phyloP scores from a whole-genome alignment of 2,888 invertebrate species.

The Odontocolon sp. region DNA sequence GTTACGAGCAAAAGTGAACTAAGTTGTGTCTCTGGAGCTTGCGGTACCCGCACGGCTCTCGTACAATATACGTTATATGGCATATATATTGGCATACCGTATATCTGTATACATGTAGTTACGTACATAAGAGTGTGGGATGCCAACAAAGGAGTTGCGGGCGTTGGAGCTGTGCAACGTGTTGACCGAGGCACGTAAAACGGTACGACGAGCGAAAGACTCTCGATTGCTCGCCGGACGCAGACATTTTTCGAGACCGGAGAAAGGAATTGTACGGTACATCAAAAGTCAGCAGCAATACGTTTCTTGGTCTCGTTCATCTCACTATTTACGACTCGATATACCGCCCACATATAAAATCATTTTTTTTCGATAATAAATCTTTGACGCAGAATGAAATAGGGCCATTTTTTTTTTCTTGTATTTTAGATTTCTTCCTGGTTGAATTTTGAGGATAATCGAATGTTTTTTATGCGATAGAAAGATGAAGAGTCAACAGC shows the following conservation, averaged over 20 bases:
- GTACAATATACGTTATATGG: not conserved
- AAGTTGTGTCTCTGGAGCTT: constrained; percentile 78
- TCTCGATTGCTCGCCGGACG: constrained; percentile 49
- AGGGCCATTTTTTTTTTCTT: constrained; percentile 6
- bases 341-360: not conserved
- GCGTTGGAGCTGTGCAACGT: constrained; percentile 46
- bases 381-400: not conserved
- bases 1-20: constrained; percentile 79
- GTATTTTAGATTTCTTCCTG: not conserved
- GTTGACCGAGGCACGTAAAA: constrained; percentile 57
- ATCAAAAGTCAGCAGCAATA: constrained; percentile 18
- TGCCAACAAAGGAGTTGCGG: constrained; percentile 59
- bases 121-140: constrained; percentile 36
- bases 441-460: constrained; percentile 18
- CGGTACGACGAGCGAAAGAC: constrained; percentile 51
- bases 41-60: constrained; percentile 70
- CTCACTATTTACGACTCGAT: not conserved
- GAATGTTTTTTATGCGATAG: not conserved
- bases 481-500: not conserved
- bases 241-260: constrained; percentile 57
- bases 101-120: constrained; percentile 1
- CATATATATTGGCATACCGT: constrained; percentile 6
- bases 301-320: not conserved
- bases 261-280: constrained; percentile 57
- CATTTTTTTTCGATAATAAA: not conserved